A percentile compares a stretch with the other conserved stretches of the same genome.
These are phyloP conservation scores for Athalia rosae DNA, from an alignment of 2,888 invertebrate species.

Conservation along the genomic window DNA sequence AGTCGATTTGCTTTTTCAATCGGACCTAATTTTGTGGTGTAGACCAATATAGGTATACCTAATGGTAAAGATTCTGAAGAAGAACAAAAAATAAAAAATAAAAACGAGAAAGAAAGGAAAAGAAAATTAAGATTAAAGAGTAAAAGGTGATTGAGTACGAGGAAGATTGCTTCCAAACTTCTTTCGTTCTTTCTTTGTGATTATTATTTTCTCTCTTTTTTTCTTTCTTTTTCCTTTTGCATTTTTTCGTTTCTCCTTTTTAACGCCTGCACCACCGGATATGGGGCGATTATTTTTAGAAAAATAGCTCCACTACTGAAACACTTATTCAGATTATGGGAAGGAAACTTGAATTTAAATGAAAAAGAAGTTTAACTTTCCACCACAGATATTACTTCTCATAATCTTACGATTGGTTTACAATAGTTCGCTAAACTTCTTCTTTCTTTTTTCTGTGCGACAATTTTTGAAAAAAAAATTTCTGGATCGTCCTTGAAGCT, in stretches of 20 bases:
- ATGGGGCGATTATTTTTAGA: slow-evolving; percentile 63
- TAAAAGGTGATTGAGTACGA: too few relatives aligned
- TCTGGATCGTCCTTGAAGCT: background rate
- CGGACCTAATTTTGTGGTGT: slow-evolving; percentile 18
- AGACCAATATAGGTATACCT: too few relatives aligned
- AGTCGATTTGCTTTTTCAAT: slow-evolving; percentile 35
- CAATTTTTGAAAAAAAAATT: background rate
- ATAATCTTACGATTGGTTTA: background rate
- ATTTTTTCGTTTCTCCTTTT: background rate
- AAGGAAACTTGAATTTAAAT: slow-evolving; percentile 32
- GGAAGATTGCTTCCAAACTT: too few relatives aligned
- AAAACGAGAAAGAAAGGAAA: too few relatives aligned
- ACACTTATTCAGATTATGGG: background rate
- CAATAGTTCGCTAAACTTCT: background rate
- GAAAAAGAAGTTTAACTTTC: background rate
- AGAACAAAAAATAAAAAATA: too few relatives aligned
- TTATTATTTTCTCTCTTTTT: too few relatives aligned
- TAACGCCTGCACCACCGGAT: slow-evolving; percentile 56
- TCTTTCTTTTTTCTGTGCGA: too few relatives aligned
- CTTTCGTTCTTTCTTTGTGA: too few relatives aligned
- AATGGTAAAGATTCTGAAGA: background rate
- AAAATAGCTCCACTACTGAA: slow-evolving; percentile 53
- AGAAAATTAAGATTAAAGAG: too few relatives aligned
- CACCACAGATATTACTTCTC: too few relatives aligned
- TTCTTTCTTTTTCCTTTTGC: background rate